Conservation (phyloP, 2,113 vertebrate species). For the Cichladusa arquata region DNA sequence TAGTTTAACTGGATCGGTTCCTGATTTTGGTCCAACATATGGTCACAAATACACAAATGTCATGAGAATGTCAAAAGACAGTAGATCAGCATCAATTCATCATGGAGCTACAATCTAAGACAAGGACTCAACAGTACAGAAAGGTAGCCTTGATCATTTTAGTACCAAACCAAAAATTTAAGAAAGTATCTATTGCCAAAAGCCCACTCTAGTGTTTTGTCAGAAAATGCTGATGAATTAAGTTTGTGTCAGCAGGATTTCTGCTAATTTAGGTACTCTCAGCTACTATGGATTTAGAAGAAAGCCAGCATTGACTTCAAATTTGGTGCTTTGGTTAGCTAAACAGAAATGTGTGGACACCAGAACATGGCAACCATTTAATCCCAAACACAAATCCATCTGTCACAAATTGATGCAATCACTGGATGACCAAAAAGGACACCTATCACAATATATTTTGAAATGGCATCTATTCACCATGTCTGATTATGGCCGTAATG, state of each 20-base stretch:
- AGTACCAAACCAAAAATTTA: neutral
- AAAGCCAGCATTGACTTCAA: neutral
- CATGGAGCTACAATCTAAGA: neutral
- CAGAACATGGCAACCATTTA: neutral
- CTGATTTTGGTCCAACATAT: neutral
- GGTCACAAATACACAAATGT: neutral
- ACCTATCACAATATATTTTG: neutral
- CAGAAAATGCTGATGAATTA: neutral
- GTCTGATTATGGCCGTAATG: neutral
- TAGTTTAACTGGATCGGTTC: neutral
- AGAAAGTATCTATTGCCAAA: neutral
- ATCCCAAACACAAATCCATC: neutral
- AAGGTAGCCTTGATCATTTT: neutral
- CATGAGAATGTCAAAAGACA: neutral
- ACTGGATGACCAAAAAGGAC: neutral
- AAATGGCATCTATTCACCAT: neutral
- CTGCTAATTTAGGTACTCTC: neutral
- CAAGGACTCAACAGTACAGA: neutral
- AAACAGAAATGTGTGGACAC: neutral
- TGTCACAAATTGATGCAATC: neutral
- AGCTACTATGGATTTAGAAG: neutral
- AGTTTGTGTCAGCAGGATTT: neutral
- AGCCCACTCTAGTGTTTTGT: neutral
- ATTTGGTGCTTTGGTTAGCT: neutral
- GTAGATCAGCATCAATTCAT: neutral